Evolutionary conservation across 2,888 invertebrate species (phyloP), one percentile per base, ranked within the genome.

Genomic region (Erebia ligea): DNA sequence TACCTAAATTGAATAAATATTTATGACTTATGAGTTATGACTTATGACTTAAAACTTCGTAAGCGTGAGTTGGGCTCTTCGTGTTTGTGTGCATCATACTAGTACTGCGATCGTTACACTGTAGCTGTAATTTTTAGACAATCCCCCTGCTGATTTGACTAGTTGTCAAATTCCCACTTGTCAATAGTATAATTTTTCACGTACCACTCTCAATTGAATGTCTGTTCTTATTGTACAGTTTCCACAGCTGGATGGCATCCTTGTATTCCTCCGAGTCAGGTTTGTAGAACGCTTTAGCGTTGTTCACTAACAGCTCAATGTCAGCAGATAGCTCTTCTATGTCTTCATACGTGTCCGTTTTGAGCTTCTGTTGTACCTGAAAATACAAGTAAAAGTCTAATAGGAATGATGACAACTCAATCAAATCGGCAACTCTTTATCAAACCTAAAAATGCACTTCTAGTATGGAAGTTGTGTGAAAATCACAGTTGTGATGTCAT

Each of bases 201-300:
- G 48, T 76, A 89, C 93, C 92, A 86, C 79, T 90, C 69, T 94
- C 93, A 68, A 93, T 79, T 40, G 86, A 79, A 42, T 88, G 84
- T 75, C 88, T 90, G 1, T 86, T 88, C 59, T 93, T 89, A 15
- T 95, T 88, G 84, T 97, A 98, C 59, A 98, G 93, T 70, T 98
- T 98, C 97, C 97, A 97, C 58, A 99, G 89, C 67, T 97, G 96
- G 75, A 95, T 95, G 0, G 99, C 99, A 92, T 99, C 99, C 86
- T 96, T 97, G 86, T 97, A 97, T 84, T 99, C 99, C 25, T 95
- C 94, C 0, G 97, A 95, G 66, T 96, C 97, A 17, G 96, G 94
- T 94, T 98, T 98, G 86, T 99, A 99, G 92, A 98, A 99, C 10
- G 97, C 96, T 87, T 98, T 98, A 0, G 99, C 98, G 93, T 99